Evolutionary conservation across 2,113 vertebrate genomes (phyloP).

Genomic region (Pelodiscus sinensis): DNA sequence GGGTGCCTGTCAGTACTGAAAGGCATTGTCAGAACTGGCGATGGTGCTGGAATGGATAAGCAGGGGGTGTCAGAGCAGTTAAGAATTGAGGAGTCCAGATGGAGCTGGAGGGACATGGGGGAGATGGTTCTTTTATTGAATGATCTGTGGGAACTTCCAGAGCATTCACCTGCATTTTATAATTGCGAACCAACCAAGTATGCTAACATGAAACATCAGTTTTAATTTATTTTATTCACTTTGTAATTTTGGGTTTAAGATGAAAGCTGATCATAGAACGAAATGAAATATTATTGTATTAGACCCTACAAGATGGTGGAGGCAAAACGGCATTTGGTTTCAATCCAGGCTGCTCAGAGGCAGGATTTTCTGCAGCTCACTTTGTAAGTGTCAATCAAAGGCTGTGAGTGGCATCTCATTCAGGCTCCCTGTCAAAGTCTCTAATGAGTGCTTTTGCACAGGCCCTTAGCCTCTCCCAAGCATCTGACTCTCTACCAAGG

Average conservation of each 20-base stretch:
- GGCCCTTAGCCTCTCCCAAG: not conserved
- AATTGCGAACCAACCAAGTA: not conserved
- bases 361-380: not conserved
- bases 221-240: slow-evolving; percentile 8
- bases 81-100: not conserved
- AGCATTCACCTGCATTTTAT: not conserved
- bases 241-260: not conserved
- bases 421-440: not conserved
- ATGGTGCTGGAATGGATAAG: fast-evolving
- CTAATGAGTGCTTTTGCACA: not conserved
- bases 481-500: not conserved
- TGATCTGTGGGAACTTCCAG: not conserved
- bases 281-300: slow-evolving; percentile 14
- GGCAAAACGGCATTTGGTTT: slow-evolving; percentile 20
- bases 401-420: not conserved
- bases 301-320: not conserved
- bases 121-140: not conserved
- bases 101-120: not conserved
- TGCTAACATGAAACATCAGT: not conserved
- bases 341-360: not conserved
- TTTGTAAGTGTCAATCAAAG: slow-evolving; percentile 39
- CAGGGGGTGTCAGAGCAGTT: not conserved
- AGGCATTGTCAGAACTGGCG: not conserved
- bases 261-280: not conserved
- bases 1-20: fast-evolving